Conservation (phyloP, 2,113 vertebrate species). For the Stercorarius parasiticus region DNA sequence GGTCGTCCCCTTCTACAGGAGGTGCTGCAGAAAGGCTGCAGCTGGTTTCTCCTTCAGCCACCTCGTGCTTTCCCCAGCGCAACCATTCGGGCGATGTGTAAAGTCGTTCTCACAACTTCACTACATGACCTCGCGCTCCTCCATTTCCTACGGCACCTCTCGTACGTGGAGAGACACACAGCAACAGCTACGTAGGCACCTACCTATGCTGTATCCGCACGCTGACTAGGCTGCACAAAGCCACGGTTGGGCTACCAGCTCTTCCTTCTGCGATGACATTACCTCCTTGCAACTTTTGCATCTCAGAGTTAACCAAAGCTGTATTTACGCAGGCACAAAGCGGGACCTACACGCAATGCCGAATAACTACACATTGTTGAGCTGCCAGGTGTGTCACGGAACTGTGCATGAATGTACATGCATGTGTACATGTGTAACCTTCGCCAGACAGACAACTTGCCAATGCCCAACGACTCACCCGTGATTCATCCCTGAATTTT, state of each 20-base stretch:
- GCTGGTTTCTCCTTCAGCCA: neutral
- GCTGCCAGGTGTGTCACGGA: neutral
- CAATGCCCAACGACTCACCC: rapidly evolving
- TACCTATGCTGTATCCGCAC: too few species aligned
- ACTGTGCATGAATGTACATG: neutral
- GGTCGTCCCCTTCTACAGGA: neutral
- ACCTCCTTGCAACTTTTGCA: neutral
- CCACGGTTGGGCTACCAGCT: rapidly evolving
- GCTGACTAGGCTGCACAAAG: neutral
- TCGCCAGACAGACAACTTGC: neutral
- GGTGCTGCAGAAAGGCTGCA: neutral
- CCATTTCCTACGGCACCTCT: neutral
- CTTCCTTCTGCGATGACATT: neutral
- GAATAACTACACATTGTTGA: neutral
- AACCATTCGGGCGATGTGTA: neutral
- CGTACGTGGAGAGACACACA: rapidly evolving
- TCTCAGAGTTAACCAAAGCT: neutral
- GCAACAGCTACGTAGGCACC: neutral
- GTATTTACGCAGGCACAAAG: neutral
- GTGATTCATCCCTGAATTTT: neutral
- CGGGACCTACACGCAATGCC: neutral
- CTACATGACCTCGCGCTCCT: neutral
- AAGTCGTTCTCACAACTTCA: neutral
- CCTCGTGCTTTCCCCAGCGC: neutral
- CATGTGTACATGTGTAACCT: neutral